Evolutionary conservation across 2,888 invertebrate species (phyloP), one percentile per base, ranked within the genome.

Genomic region (Ectemnius continuus): DNA sequence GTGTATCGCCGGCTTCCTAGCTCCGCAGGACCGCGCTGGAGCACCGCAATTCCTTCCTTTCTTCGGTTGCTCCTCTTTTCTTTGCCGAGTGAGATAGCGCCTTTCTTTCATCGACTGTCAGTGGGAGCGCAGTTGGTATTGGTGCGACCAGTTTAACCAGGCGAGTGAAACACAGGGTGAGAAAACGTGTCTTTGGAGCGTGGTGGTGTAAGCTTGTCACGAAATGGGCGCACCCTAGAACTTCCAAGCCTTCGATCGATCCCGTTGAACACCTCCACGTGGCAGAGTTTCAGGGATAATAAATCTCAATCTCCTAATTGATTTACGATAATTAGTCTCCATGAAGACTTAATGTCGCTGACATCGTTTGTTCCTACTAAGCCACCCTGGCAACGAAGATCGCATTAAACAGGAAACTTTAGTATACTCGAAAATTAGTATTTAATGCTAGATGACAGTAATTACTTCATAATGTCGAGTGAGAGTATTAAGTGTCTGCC

Each of bases 221-320:
- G 26, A 47, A 13, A 26, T 36, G 11, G 60, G 5, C 56, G 6
- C 67, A 48, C 66, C 61, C 16, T 16, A 4, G n/a, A 67, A 46
- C 75, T 68, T 64, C 66, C n/a, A 57, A 48, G n/a, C 64, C 36
- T 6, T 6, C 36, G 36, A 80, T 80, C 75, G 57, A 80, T 80
- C 65, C 26, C 36, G 36, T 18, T 16, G 6, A 48, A 36, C 46
- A 18, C 6, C 26, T 36, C 36, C 52, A 20, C 56, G 57, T 52
- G 6, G 13, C 52, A 14, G 23, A 47, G 18, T 57, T 3, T 36
- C 36, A 36, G 8, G 36, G 36, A 11, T 36, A 36, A 36, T 36
- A 11, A 36, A 36, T 8, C 0, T 8, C 6, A 36, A 2, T 36
- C 0, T 36, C 8, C 1, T 8, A 36, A 36, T 36, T 11, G 36